phyloP scores from a whole-genome alignment of 1,140 invertebrate genomes.

The Triops cancriformis region DNA sequence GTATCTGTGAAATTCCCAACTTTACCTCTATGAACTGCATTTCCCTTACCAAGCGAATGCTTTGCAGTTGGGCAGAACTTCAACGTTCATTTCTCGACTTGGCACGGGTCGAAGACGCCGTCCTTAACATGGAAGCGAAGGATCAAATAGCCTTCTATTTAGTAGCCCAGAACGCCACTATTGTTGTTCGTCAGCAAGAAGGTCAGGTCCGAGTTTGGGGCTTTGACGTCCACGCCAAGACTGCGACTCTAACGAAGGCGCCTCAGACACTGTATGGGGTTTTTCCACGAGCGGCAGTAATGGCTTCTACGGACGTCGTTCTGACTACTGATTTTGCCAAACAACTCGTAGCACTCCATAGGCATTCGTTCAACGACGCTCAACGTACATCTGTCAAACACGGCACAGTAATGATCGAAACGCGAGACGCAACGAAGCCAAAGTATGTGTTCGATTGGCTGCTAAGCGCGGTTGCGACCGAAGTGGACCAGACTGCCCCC shows the following conservation, averaged over 20 bases:
- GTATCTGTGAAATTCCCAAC: background rate
- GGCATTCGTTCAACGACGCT: background rate
- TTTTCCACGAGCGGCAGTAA: background rate
- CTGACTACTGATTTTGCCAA: background rate
- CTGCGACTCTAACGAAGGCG: background rate
- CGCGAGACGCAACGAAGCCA: background rate
- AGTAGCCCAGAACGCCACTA: background rate
- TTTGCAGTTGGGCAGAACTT: background rate
- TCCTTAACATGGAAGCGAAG: background rate
- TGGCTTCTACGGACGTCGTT: background rate
- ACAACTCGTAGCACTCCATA: background rate
- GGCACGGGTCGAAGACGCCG: background rate
- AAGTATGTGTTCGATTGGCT: conserved; percentile 19
- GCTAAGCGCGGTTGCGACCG: background rate
- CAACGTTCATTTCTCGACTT: background rate
- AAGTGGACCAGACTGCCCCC: background rate
- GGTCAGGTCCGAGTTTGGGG: background rate
- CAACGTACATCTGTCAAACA: background rate
- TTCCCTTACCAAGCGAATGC: background rate
- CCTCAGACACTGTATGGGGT: background rate
- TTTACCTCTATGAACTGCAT: background rate
- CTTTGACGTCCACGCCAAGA: background rate
- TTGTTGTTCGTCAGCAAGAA: background rate
- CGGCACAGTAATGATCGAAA: background rate
- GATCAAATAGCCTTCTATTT: background rate